Base-by-base conservation (phyloP, 1,140 invertebrate species). In the Drosophila sechellia region DNA sequence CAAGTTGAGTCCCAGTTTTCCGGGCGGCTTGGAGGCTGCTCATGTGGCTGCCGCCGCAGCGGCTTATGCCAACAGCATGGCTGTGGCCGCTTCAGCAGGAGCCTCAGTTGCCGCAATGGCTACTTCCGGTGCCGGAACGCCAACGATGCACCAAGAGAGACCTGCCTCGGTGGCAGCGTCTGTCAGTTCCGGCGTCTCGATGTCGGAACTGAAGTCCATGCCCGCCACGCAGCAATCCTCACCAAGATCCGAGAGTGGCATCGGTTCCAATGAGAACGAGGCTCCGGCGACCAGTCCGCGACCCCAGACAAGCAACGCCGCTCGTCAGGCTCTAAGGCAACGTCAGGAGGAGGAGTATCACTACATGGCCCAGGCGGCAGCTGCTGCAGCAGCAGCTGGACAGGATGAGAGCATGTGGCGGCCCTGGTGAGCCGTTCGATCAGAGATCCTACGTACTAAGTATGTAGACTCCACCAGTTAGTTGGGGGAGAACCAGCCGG, bases 331-430 rank as follows among this genome's bases (percentile, higher is more conserved):
- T 17, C 45, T 90, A 46, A 76, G 84, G 3, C 75, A 79, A 54
- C 86, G 86, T 5, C 85, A 90, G 48, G 85, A 89, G 58, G 85
- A 89, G 43, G 85, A 90, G 49, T 90, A 86, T 46, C 85, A 73
- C 48, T 64, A 65, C 15, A 79, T 73, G 77, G 61, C 61, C 31
- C 66, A 74, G 42, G 80, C 80, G 35, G 80, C 76, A 50, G 68
- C 71, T n/a, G 70, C 48, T 17, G 79, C 74, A 25, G 68, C 50
- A n/a, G 52, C 40, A 50, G 70, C 31, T 25, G 69, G 74, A 12
- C 73, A 79, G 56, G 89, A 91, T 31, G 89, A 91, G 55, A 91
- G 81, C 63, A 91, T 91, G 90, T 91, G 90, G 90, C 81, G 90
- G 31, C 90, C 90, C 40, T 91, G 90, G 90, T 91, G 81, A 66